A percentile compares a stretch with the other conserved stretches of the same genome.
Conservation (phyloP, 2,888 invertebrate species). For the Tenthredo scrophulariae region DNA sequence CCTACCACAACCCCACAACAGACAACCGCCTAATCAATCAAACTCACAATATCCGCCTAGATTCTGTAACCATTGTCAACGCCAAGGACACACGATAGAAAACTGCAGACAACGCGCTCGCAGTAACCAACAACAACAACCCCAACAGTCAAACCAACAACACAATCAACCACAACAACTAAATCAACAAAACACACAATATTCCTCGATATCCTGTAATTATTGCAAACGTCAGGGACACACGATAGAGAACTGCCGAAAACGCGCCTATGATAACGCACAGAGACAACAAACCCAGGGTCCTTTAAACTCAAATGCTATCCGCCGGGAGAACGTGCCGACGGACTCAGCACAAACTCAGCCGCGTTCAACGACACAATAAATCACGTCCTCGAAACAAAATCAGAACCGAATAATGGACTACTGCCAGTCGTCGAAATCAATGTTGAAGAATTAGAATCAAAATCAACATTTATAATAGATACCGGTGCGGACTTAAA, state of each 20-base stretch:
- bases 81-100: too few relatives aligned
- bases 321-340: slow-evolving; percentile 4
- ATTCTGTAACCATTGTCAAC: not conserved
- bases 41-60: not conserved
- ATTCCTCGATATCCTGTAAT: too few relatives aligned
- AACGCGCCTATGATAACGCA: not conserved
- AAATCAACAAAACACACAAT: too few relatives aligned
- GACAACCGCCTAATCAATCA: not conserved
- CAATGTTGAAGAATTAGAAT: too few relatives aligned
- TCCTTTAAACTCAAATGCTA: not conserved
- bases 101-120: too few relatives aligned
- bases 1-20: not conserved
- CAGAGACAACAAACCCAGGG: not conserved
- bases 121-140: too few relatives aligned
- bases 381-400: not conserved
- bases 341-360: not conserved
- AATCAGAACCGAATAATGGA: too few relatives aligned
- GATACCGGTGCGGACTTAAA: too few relatives aligned
- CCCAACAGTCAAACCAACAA: too few relatives aligned
- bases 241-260: not conserved
- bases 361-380: not conserved
- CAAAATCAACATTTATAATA: too few relatives aligned
- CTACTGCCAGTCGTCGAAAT: too few relatives aligned
- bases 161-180: too few relatives aligned
- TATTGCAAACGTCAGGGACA: not conserved